Evolutionary conservation across 2,113 vertebrate genomes (phyloP).

Genomic region (Prunella himalayana): DNA sequence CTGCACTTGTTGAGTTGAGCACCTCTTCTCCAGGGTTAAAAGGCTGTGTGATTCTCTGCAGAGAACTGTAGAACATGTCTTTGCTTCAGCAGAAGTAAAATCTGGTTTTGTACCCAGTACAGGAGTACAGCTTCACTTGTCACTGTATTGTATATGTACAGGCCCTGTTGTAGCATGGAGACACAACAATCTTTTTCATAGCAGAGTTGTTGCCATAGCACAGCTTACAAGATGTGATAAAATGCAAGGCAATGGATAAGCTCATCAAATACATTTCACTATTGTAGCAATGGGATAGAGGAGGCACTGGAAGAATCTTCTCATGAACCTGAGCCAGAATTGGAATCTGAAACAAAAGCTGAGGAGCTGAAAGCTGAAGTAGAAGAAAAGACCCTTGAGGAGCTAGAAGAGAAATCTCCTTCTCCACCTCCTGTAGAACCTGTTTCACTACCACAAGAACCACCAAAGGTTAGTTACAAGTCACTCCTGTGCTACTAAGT

Average conservation of each 20-base stretch:
- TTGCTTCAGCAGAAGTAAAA: not conserved
- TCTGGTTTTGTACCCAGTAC: not conserved
- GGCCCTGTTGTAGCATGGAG: not conserved
- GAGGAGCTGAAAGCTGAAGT: conserved; percentile 85
- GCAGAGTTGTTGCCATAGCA: not conserved
- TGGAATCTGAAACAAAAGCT: conserved; percentile 78
- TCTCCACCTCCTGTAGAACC: conserved; percentile 89
- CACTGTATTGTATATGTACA: accelerated
- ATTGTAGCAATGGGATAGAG: conserved; percentile 80
- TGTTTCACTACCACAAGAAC: conserved; percentile 84
- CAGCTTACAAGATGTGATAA: not conserved
- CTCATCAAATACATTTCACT: conserved; percentile 21
- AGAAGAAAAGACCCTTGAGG: conserved; percentile 88
- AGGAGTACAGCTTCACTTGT: not conserved
- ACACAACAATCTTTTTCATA: not conserved
- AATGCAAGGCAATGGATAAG: not conserved
- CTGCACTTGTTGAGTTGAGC: not conserved
- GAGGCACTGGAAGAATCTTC: conserved; percentile 78
- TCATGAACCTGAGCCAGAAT: conserved; percentile 77
- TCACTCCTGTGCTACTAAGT: not conserved
- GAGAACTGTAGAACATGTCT: not conserved
- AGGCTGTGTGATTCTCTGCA: not conserved
- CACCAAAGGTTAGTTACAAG: conserved; percentile 83
- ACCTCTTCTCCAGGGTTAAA: not conserved
- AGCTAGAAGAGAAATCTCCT: conserved; percentile 87